A percentile compares a stretch with the other conserved stretches of the same genome.
Conservation (phyloP, 2,888 invertebrate species). For the Epinotia bilunana region DNA sequence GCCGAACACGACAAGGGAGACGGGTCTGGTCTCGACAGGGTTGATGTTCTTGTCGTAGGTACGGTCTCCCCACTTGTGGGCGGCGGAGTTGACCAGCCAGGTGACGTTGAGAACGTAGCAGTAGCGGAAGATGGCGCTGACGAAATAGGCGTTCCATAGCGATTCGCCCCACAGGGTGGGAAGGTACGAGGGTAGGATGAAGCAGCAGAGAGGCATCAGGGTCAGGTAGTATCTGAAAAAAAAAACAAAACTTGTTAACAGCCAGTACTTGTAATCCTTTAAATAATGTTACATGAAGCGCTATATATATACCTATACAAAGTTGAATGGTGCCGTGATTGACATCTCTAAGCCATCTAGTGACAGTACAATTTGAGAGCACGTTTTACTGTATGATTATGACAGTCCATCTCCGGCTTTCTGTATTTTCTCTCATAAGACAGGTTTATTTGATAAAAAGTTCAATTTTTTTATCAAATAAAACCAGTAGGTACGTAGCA, state of each 20-base stretch:
- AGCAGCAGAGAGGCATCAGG: constrained; percentile 89
- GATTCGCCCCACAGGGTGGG: constrained; percentile 92
- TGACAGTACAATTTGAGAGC: too few species aligned
- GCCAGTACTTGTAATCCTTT: background rate
- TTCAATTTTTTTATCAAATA: too few species aligned
- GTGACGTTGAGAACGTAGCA: constrained; percentile 91
- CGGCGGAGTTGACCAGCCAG: constrained; percentile 95
- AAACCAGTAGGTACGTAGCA: too few species aligned
- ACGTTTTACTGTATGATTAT: too few species aligned
- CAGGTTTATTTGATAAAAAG: too few species aligned
- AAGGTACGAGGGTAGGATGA: constrained; percentile 89
- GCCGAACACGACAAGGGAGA: constrained; percentile 87
- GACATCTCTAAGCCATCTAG: too few species aligned
- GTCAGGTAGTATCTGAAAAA: constrained; percentile 88
- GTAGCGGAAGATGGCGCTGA: constrained; percentile 90
- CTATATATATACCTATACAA: too few species aligned
- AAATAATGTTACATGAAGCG: too few species aligned
- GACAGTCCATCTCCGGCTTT: too few species aligned
- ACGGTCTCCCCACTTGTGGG: constrained; percentile 90
- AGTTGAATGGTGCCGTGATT: too few species aligned
- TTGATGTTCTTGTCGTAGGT: constrained; percentile 90
- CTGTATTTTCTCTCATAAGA: too few species aligned
- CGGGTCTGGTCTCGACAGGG: constrained; percentile 88
- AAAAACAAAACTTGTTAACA: constrained; percentile 6
- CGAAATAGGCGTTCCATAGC: constrained; percentile 86